Evolutionary conservation across 1,140 invertebrate genomes (phyloP), one percentile per base, ranked within the genome.

Genomic region (Tyrophagus putrescentiae): DNA sequence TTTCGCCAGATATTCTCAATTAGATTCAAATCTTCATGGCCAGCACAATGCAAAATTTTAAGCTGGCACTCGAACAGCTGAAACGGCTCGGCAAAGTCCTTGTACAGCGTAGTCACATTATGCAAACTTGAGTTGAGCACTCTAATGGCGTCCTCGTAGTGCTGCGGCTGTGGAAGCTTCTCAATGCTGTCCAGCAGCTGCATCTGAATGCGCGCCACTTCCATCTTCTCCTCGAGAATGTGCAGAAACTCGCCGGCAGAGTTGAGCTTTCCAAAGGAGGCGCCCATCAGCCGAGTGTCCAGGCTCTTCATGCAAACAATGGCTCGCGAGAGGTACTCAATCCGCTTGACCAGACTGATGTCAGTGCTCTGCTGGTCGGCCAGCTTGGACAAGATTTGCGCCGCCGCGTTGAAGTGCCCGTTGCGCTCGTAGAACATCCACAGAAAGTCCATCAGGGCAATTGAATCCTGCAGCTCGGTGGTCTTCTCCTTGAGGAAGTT

Each of bases 361-460:
- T 77, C 71, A 50, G 69, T 72, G 82, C 82, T 80, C 39, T 81
- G 79, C 70, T 82, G 82, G 34, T 86, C 86, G 13, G 93, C 88
- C 53, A 98, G 75, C 64, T 83, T 83, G 61, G 87, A 81, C 0
- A 98, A 75, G 59, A 96, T 88, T 67, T 85, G 82, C 2, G 94
- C 91, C n/a, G 93, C 93, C 9, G 86, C 84, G 7, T 83, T 79
- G 71, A 93, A 93, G 70, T 96, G 88, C 31, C 84, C 83, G 68
- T 83, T 86, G 67, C 84, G 84, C 70, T 97, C 92, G 68, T 97
- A 93, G 71, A 86, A 93, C 71, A 91, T 91, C 93, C 93, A 97
- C 16, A 97, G 73, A 58, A 98, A 75, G 72, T 97, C 90, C 44
- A 87, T 78, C 4, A 86, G 77, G 53, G 78, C 76, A 16, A 71